Evolutionary conservation across 2,888 invertebrate species (phyloP).

Genomic region (Dynastes hyllus): DNA sequence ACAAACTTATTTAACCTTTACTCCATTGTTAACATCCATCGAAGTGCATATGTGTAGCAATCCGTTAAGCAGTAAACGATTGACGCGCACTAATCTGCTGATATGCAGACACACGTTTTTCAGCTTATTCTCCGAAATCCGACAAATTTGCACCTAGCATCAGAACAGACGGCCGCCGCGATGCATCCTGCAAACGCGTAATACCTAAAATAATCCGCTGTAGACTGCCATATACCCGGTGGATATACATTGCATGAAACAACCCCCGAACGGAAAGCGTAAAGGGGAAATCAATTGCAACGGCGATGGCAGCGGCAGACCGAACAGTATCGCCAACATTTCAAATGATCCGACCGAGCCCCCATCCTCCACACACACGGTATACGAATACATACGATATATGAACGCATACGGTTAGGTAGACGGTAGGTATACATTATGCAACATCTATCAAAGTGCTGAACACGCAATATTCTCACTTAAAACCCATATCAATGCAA

Average conservation of each 20-base stretch:
- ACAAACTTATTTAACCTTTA: too few relatives aligned
- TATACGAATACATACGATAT: background rate
- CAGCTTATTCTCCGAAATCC: background rate
- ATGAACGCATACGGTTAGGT: slow-evolving; percentile 6
- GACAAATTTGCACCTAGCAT: slow-evolving; percentile 13
- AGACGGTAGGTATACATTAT: slow-evolving; percentile 34
- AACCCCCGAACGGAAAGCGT: background rate
- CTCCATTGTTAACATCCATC: too few relatives aligned
- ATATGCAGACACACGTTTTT: background rate
- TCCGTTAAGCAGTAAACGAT: background rate
- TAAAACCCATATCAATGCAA: slow-evolving; percentile 62
- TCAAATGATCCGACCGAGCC: background rate
- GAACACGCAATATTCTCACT: slow-evolving; percentile 46
- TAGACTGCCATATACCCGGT: background rate
- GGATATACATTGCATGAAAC: slow-evolving; percentile 7
- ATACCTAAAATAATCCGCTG: slow-evolving; percentile 11
- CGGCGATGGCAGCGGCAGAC: background rate
- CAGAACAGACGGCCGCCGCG: background rate
- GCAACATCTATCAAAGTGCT: slow-evolving; percentile 43
- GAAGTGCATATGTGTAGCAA: background rate
- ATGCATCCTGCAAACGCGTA: slow-evolving; percentile 6
- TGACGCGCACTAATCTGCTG: slow-evolving; percentile 3
- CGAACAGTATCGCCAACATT: slow-evolving; percentile 9
- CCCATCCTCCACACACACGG: background rate
- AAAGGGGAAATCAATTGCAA: slow-evolving; percentile 21